phyloP scores from a whole-genome alignment of 2,113 vertebrate species.

The Vimba vimba region DNA sequence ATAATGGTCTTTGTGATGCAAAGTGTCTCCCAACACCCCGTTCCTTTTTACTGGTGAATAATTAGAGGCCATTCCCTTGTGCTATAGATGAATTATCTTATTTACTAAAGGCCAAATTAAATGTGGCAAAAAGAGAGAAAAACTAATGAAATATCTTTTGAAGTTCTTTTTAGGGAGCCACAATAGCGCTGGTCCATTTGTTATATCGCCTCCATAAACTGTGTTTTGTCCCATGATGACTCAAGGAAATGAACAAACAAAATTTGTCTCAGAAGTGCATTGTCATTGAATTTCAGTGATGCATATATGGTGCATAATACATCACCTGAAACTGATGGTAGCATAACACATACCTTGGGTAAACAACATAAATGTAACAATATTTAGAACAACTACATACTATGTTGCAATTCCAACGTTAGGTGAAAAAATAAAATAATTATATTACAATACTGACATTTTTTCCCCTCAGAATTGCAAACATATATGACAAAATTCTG shows the following conservation, averaged over 20 bases:
- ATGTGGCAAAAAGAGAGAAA: slow-evolving; percentile 21
- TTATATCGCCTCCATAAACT: slow-evolving; percentile 31
- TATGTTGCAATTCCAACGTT: too few relatives aligned
- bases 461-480: too few relatives aligned
- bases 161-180: background rate
- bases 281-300: slow-evolving; percentile 11
- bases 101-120: slow-evolving; percentile 44
- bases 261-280: slow-evolving; percentile 28
- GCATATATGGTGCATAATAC: slow-evolving; percentile 14
- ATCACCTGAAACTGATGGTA: slow-evolving; percentile 12
- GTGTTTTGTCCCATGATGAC: background rate
- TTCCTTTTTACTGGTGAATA: background rate
- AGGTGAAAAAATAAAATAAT: too few relatives aligned
- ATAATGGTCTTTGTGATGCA: slow-evolving; percentile 46
- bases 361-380: background rate
- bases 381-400: background rate
- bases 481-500: too few relatives aligned
- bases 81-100: slow-evolving; percentile 15
- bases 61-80: slow-evolving; percentile 16
- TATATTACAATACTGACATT: too few relatives aligned
- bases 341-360: slow-evolving; percentile 14
- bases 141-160: slow-evolving; percentile 1
- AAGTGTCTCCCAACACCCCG: background rate
- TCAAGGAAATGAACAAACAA: slow-evolving; percentile 4
- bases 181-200: background rate